These are phyloP conservation scores for Lordiphosa stackelbergi DNA, from an alignment of 1,140 invertebrate species.

Conservation along the genomic window DNA sequence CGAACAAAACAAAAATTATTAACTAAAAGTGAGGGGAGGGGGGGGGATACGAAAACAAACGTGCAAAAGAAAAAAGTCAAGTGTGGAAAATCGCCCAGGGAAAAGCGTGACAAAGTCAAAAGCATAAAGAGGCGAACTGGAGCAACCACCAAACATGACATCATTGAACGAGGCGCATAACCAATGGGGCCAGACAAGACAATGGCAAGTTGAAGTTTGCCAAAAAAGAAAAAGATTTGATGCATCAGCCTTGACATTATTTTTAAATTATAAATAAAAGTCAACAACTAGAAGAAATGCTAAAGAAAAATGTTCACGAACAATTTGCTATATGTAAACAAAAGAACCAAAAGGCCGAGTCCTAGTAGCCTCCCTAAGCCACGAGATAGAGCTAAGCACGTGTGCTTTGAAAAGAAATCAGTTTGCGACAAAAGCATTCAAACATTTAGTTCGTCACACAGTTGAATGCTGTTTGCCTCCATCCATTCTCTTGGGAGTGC, in stretches of 20 bases:
- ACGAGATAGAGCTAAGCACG: no score
- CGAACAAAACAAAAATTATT: constrained; percentile 6
- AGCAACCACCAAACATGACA: constrained; percentile 16
- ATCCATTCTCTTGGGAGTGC: no score
- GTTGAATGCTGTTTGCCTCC: no score
- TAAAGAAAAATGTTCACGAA: no score
- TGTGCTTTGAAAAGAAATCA: no score
- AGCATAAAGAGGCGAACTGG: constrained; percentile 11
- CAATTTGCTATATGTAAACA: no score
- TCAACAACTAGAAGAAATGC: not conserved
- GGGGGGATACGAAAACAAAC: not conserved
- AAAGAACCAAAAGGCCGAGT: no score
- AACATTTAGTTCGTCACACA: no score
- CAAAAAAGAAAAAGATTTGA: not conserved
- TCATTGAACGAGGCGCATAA: constrained; percentile 3
- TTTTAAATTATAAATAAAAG: constrained; percentile 5
- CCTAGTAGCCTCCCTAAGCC: no score
- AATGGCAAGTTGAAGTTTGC: constrained; percentile 1
- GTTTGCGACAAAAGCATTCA: no score
- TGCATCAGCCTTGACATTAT: constrained; percentile 20
- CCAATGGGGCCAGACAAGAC: constrained; percentile 1
- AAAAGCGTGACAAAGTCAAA: constrained; percentile 20
- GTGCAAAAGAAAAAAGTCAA: constrained; percentile 9
- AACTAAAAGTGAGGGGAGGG: not conserved
- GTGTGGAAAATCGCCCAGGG: constrained; percentile 11